Conservation (phyloP, 1,140 invertebrate genomes). For the Camponotus vicinus region DNA sequence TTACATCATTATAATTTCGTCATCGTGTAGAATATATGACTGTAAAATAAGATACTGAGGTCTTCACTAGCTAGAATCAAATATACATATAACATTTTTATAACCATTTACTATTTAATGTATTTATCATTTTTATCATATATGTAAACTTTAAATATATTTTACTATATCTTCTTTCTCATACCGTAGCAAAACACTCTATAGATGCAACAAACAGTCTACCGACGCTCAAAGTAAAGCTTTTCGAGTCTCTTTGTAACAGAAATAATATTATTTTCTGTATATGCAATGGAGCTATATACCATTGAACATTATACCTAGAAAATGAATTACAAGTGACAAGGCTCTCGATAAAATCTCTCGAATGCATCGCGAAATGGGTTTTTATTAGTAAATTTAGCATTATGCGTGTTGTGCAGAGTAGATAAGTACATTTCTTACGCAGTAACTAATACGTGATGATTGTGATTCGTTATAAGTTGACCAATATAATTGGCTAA, state of each 20-base stretch:
- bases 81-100: background rate
- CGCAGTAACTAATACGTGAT: background rate
- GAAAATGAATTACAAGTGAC: background rate
- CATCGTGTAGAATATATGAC: background rate
- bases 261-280: constrained; percentile 30
- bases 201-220: background rate
- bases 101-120: too few relatives aligned
- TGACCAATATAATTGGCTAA: background rate
- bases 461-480: constrained; percentile 24
- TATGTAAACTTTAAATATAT: background rate
- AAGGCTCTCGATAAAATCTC: background rate
- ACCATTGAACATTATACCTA: constrained; percentile 25
- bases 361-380: background rate
- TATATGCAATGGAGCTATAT: background rate
- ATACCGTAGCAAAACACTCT: constrained; percentile 12
- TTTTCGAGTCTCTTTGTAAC: background rate
- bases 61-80: constrained; percentile 9
- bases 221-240: background rate
- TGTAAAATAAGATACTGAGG: constrained; percentile 40
- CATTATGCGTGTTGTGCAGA: background rate
- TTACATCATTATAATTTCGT: background rate
- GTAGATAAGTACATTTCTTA: background rate
- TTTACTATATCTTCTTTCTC: background rate
- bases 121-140: background rate
- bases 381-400: background rate